Evolutionary conservation across 2,797 vertebrate species (phyloP), one percentile per base, ranked within the genome.

Genomic region (Nyctalus aviator): DNA sequence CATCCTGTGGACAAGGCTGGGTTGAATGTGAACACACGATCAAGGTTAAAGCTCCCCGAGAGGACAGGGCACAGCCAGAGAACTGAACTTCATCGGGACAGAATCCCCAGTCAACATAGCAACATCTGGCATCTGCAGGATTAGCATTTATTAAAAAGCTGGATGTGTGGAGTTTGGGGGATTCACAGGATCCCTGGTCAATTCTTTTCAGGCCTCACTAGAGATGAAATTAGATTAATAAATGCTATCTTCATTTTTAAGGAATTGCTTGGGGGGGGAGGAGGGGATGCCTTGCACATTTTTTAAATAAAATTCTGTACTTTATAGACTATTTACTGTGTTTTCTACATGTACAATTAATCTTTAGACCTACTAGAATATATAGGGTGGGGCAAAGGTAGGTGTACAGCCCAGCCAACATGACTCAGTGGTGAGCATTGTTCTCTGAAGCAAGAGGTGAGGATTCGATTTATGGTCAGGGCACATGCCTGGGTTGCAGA

Each of bases 231-330:
- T 84, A 68, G 48, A 90, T n/a, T 48, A 72, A n/a, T 69, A 75
- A 87, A 75, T 62, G 9, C 14, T 87, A 23, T 77, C 72, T 94
- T 90, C 44, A 73, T 66, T 90, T 90, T 90, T 32, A 88, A 88
- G 68, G 88, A 69, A 76, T 48, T 41, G 73, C 30, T 66, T 23
- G 66, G 21, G 73, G 64, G 37, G 18, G 53, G 21, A n/a, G n/a
- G n/a, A n/a, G n/a, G 64, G 17, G 48, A 76, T 32, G 3, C 8
- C 18, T 30, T 37, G 41, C 2, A 27, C 6, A 64, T 18, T 41
- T 93, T 17, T 93, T 78, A 41, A 48, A 62, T 53, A 37, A 72
- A 35, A 30, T 69, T 20, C 53, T 87, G 25, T 59, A 27, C 32
- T 81, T 81, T 53, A 72, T 25, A 84, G 23, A 66, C 13, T 30